These are phyloP conservation scores for Rhingia campestris DNA, from an alignment of 2,888 invertebrate genomes.

Conservation along the genomic window DNA sequence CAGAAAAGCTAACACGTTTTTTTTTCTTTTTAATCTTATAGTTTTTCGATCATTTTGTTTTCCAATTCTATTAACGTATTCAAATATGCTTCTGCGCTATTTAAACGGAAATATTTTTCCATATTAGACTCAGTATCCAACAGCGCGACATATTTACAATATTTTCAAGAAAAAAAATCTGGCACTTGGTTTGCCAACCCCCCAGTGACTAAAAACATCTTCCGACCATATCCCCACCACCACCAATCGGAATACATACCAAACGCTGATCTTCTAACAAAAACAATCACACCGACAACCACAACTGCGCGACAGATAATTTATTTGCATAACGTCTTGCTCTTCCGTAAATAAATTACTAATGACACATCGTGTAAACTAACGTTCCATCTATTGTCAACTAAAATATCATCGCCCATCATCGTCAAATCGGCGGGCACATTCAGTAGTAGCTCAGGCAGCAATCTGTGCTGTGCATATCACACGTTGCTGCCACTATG, in stretches of 20 bases:
- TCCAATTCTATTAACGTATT: no score
- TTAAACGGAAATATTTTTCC: no score
- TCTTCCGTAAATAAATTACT: constrained; percentile 67
- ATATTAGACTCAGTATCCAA: no score
- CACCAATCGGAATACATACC: background rate
- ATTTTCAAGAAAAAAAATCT: background rate
- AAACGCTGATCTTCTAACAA: constrained; percentile 17
- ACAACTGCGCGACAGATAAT: constrained; percentile 49
- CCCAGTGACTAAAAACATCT: background rate
- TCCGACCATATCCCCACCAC: background rate
- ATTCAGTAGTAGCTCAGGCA: background rate
- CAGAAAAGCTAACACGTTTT: no score
- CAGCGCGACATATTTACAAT: background rate
- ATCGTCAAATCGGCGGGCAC: constrained; percentile 27
- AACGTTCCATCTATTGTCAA: constrained; percentile 70
- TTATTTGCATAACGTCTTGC: constrained; percentile 64
- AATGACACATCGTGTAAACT: constrained; percentile 71
- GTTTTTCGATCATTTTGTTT: no score
- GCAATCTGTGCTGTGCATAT: background rate
- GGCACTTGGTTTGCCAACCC: constrained; percentile 3
- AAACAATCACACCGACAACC: constrained; percentile 51
- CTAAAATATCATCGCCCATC: constrained; percentile 66
- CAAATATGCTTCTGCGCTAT: no score
- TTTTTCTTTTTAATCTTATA: no score
- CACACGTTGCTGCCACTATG: background rate